Conservation (phyloP, 2,797 vertebrate species). For the Pantherophis vulpinus region DNA sequence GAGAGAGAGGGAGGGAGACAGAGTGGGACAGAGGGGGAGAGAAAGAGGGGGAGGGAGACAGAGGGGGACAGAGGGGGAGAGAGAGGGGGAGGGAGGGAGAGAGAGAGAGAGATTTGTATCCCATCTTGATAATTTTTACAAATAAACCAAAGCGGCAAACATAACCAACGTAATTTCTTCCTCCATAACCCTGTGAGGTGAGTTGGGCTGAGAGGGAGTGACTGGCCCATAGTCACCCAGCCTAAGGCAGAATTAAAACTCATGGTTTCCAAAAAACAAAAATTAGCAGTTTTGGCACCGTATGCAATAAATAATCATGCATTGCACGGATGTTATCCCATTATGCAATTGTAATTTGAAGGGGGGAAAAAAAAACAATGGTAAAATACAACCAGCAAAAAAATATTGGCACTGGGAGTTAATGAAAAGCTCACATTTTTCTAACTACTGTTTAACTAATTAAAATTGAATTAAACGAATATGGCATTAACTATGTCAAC, state of each 20-base stretch:
- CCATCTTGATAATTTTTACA: background rate
- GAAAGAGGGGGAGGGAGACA: too few relatives aligned
- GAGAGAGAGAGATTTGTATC: background rate
- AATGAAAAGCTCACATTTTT: constrained; percentile 67
- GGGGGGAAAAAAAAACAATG: constrained; percentile 53
- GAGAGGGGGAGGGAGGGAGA: background rate
- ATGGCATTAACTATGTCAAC: constrained; percentile 71
- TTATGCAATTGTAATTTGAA: constrained; percentile 57
- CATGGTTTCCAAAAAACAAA: background rate
- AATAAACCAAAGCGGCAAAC: background rate
- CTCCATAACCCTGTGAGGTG: background rate
- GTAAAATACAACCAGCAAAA: constrained; percentile 58
- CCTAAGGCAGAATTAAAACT: background rate
- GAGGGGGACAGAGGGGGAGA: too few relatives aligned
- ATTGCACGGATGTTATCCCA: constrained; percentile 45
- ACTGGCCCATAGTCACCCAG: background rate
- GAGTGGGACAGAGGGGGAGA: rapidly evolving
- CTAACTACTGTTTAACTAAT: constrained; percentile 74
- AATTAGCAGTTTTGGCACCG: constrained; percentile 44
- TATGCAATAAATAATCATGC: constrained; percentile 42
- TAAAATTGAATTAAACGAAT: constrained; percentile 76
- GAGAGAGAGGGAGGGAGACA: too few relatives aligned
- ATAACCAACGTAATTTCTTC: background rate
- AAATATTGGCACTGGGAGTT: constrained; percentile 63
- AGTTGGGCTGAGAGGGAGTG: background rate